phyloP scores from a whole-genome alignment of 2,797 vertebrate genomes.

The Loriculus beryllinus region DNA sequence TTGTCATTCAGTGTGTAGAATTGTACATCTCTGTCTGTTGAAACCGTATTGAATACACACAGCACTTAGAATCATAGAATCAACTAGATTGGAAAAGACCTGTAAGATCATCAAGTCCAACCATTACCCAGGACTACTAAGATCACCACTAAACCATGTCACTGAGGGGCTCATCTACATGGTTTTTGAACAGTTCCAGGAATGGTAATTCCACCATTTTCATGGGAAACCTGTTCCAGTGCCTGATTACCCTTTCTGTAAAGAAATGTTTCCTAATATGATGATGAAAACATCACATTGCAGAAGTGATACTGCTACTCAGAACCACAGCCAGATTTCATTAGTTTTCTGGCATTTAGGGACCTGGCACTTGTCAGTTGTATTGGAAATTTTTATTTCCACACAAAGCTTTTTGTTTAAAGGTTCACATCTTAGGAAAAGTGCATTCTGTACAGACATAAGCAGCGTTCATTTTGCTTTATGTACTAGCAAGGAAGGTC shows the following conservation, averaged over 20 bases:
- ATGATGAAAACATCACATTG: not conserved
- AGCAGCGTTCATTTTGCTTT: not conserved
- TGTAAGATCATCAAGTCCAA: not conserved
- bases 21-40: not conserved
- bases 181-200: not conserved
- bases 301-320: not conserved
- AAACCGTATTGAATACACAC: accelerated
- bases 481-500: not conserved
- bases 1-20: not conserved
- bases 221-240: not conserved
- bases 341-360: not conserved
- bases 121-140: not conserved
- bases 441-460: not conserved
- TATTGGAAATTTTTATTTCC: not conserved
- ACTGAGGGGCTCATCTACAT: not conserved
- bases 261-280: not conserved
- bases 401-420: not conserved
- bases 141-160: not conserved
- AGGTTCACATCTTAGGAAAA: not conserved
- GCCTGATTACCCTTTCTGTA: not conserved
- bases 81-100: not conserved
- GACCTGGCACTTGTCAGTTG: not conserved
- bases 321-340: not conserved
- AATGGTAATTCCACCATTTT: not conserved
- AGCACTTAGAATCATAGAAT: not conserved